These are phyloP conservation scores for Neomorphus geoffroyi DNA, from an alignment of 2,797 vertebrate genomes.

Conservation along the genomic window DNA sequence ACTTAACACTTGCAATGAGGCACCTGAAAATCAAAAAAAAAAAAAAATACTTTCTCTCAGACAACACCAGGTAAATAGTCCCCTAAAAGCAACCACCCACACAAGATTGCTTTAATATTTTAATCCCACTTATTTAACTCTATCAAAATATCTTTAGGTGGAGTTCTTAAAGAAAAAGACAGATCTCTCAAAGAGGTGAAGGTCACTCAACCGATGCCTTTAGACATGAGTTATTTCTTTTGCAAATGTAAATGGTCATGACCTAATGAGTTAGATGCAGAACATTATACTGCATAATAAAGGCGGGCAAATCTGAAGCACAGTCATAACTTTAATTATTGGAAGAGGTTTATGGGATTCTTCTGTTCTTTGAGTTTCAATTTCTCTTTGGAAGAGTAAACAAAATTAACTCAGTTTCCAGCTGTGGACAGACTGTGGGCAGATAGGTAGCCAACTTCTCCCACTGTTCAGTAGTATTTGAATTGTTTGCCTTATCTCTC, in stretches of 20 bases:
- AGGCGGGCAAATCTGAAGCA: background rate
- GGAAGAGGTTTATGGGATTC: constrained; percentile 8
- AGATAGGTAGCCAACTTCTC: constrained; percentile 12
- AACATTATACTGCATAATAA: background rate
- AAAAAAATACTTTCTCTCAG: background rate
- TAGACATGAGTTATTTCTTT: background rate
- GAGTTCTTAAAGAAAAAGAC: background rate
- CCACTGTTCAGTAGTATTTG: constrained; percentile 10
- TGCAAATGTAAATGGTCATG: background rate
- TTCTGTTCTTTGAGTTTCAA: constrained; percentile 8
- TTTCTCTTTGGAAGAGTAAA: constrained; percentile 59
- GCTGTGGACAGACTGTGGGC: constrained; percentile 24
- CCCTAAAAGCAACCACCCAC: background rate
- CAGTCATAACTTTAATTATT: constrained; percentile 16
- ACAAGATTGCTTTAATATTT: background rate
- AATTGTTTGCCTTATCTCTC: constrained; percentile 9
- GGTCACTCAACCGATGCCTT: background rate
- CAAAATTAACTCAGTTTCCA: constrained; percentile 48
- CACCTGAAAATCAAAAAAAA: too few species aligned
- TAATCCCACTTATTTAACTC: background rate
- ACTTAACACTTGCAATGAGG: background rate
- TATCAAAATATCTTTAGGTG: background rate
- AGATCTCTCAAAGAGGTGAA: background rate
- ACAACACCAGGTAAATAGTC: background rate
- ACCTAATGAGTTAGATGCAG: background rate